Evolutionary conservation across 2,113 vertebrate genomes (phyloP), one percentile per base, ranked within the genome.

Genomic region (Mesocricetus auratus): DNA sequence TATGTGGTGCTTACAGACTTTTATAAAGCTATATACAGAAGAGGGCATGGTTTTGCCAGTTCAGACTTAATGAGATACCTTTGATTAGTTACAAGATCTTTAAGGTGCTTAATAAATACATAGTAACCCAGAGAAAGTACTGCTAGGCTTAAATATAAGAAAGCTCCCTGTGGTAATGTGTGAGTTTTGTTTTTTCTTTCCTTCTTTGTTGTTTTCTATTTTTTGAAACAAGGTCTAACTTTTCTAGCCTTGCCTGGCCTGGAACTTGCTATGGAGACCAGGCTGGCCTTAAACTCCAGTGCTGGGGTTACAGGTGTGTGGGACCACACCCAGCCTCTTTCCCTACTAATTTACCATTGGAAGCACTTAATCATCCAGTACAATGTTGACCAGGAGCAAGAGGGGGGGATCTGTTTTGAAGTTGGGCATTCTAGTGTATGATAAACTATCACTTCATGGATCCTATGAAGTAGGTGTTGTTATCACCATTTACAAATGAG

Each of bases 11-110:
- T 39, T 45, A 31, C 74, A 36, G 33, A 9, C 85, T 81, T 71
- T 39, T 53, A 22, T 5, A 47, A 85, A 92, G 73, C 39, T 94
- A 11, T 47, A 7, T 47, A 7, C 7, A 93, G 45, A 75, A 93
- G 56, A 89, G 68, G 66, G 73, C 91, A 53, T 74, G 26, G 86
- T 82, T 50, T 42, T 77, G 56, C 50, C 83, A 88, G 24, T 81
- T 94, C 21, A 93, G 81, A 89, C 47, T 94, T 45, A 78, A 50
- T 64, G 91, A 90, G 73, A n/a, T n/a, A n/a, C 89, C 29, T 94
- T 78, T 86, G 47, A 31, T 60, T 45, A 85, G 56, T 17, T 88
- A 5, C 73, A 82, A 83, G 74, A n/a, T 0, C 16, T 90, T 0
- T 79, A 86, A 42, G 9, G 73, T 47, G 56, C 47, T 1, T 29